Evolutionary conservation across 2,797 vertebrate genomes (phyloP).

Genomic region (Myotis vivesi): DNA sequence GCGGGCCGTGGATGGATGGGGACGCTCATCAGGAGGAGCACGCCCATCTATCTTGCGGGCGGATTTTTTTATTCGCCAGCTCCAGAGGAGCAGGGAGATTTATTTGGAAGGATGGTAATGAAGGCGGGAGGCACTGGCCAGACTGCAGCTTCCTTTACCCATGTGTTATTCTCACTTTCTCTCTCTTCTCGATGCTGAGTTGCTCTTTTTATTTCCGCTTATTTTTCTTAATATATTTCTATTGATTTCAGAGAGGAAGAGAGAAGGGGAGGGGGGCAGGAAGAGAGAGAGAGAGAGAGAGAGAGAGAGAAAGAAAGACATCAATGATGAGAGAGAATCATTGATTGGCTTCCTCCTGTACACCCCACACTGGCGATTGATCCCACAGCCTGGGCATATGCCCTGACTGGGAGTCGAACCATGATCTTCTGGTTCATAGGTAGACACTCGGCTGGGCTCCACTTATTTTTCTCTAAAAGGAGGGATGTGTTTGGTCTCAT

Average conservation of each 20-base stretch:
- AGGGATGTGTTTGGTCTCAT: background rate
- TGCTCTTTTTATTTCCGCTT: conserved; percentile 18
- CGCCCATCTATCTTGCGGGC: conserved; percentile 27
- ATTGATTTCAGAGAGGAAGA: too few species aligned
- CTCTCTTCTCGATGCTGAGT: background rate
- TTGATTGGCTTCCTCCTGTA: too few species aligned
- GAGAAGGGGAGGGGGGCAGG: too few species aligned
- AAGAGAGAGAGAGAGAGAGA: too few species aligned
- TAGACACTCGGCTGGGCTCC: background rate
- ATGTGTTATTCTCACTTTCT: background rate
- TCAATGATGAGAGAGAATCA: too few species aligned
- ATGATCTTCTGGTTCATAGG: too few species aligned
- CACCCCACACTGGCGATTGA: too few species aligned
- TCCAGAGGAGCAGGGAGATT: conserved; percentile 58
- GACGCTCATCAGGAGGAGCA: conserved; percentile 44
- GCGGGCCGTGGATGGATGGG: conserved; percentile 35
- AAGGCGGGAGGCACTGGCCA: conserved; percentile 27
- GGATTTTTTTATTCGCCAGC: conserved; percentile 71
- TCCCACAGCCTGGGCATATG: too few species aligned
- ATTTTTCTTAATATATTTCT: background rate
- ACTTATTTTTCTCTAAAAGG: conserved; percentile 22
- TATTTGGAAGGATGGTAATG: conserved; percentile 57
- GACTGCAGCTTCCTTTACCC: background rate
- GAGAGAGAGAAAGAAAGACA: too few species aligned
- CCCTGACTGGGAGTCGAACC: too few species aligned